Evolutionary conservation across 1,140 invertebrate genomes (phyloP).

Genomic region (Chymomyza costata): DNA sequence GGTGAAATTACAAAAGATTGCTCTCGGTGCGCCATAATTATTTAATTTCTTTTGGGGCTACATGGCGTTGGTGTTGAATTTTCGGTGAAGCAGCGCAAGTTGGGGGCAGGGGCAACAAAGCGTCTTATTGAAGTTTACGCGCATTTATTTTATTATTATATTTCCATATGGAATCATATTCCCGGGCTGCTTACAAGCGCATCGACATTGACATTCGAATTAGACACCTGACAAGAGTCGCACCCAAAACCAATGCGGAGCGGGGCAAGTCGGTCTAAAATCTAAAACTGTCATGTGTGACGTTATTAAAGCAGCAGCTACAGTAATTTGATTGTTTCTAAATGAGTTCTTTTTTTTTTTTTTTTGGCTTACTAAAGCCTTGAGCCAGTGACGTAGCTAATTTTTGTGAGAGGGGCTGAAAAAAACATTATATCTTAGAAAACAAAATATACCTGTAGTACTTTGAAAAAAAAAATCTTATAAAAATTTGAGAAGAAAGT

Average conservation of each 20-base stretch:
- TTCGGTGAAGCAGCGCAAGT: no score
- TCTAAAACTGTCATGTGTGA: conserved; percentile 35
- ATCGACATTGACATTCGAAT: conserved; percentile 67
- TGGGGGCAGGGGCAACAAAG: no score
- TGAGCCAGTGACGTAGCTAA: no score
- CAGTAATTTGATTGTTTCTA: conserved; percentile 20
- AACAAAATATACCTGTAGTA: no score
- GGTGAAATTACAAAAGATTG: conserved; percentile 47
- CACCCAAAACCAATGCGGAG: conserved; percentile 32
- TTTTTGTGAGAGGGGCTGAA: no score
- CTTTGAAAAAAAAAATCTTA: no score
- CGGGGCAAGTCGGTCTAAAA: neutral
- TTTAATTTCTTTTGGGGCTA: conserved; percentile 33
- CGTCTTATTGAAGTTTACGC: no score
- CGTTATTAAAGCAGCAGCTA: conserved; percentile 16
- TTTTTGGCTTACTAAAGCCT: conserved; percentile 37
- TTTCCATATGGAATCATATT: conserved; percentile 38
- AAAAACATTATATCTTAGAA: no score
- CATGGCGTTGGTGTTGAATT: conserved; percentile 13
- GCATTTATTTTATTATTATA: conserved; percentile 6
- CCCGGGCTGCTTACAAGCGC: conserved; percentile 24
- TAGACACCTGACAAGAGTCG: conserved; percentile 62
- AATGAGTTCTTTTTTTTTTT: conserved; percentile 7
- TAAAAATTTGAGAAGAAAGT: no score
- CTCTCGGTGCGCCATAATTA: conserved; percentile 52